These are phyloP conservation scores for Bubalus kerabau DNA, from an alignment of 2,113 vertebrate genomes.

Conservation along the genomic window DNA sequence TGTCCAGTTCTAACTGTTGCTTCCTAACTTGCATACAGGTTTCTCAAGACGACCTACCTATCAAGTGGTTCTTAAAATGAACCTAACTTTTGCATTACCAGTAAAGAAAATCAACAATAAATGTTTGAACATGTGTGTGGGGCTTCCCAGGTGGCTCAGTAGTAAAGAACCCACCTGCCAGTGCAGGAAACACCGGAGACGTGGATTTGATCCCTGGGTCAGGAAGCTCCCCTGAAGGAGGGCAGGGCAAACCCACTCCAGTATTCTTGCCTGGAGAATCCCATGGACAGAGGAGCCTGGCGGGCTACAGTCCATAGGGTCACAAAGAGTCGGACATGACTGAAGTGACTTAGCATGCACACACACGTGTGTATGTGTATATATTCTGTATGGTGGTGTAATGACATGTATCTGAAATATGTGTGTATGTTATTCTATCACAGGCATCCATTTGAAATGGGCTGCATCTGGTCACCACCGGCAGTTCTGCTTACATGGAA, in stretches of 20 bases:
- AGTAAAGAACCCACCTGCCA: not conserved
- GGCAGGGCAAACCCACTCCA: not conserved
- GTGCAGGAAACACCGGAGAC: not conserved
- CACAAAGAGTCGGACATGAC: not conserved
- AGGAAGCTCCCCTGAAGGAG: not conserved
- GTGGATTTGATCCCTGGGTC: not conserved
- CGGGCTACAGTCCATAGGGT: not conserved
- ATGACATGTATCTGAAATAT: not conserved
- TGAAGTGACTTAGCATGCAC: not conserved
- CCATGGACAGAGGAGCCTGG: not conserved
- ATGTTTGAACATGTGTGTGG: not conserved
- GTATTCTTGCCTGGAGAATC: not conserved
- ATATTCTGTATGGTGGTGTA: not conserved
- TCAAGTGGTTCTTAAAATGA: not conserved
- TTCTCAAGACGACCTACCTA: not conserved
- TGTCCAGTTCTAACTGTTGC: too few species aligned
- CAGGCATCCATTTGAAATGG: not conserved
- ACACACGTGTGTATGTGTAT: accelerated
- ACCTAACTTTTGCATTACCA: not conserved
- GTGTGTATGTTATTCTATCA: not conserved
- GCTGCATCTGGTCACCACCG: not conserved
- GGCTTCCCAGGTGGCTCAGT: not conserved
- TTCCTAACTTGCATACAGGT: too few species aligned
- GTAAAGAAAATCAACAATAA: not conserved
- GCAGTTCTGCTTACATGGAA: not conserved